A percentile compares a stretch with the other conserved stretches of the same genome.
phyloP scores from a whole-genome alignment of 2,797 vertebrate species.

The Pseudocheirus occidentalis region DNA sequence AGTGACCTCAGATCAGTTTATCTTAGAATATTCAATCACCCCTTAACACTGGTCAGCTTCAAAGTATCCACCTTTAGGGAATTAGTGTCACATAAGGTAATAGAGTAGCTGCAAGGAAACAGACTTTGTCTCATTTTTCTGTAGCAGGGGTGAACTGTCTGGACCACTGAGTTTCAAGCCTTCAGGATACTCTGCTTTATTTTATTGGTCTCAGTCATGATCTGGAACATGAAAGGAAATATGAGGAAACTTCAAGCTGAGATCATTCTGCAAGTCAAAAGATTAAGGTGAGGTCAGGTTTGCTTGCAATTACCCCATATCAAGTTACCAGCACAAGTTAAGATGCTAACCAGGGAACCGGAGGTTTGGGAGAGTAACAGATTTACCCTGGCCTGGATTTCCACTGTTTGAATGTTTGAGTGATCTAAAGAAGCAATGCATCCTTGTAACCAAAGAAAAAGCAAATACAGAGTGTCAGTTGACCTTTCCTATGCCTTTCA shows the following conservation, averaged over 20 bases:
- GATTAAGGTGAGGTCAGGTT: constrained; percentile 74
- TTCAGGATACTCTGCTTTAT: constrained; percentile 71
- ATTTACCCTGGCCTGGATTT: constrained; percentile 48
- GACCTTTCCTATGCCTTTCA: constrained; percentile 29
- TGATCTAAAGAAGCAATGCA: constrained; percentile 31
- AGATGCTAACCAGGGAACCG: neutral
- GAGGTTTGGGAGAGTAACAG: neutral
- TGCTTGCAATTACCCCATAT: constrained; percentile 51
- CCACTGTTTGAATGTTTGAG: neutral
- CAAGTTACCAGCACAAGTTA: constrained; percentile 51
- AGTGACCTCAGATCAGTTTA: constrained; percentile 23
- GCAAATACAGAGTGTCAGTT: neutral
- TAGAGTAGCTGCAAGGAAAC: constrained; percentile 41
- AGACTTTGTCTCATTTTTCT: constrained; percentile 51
- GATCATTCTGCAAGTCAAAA: constrained; percentile 65
- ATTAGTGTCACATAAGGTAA: constrained; percentile 38
- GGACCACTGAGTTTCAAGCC: constrained; percentile 68
- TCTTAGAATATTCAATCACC: constrained; percentile 53
- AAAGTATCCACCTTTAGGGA: constrained; percentile 33
- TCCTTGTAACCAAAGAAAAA: constrained; percentile 28
- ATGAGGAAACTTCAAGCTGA: constrained; percentile 72
- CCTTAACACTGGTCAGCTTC: constrained; percentile 51
- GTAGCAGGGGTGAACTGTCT: constrained; percentile 69
- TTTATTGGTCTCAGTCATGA: constrained; percentile 73
- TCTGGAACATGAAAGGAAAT: constrained; percentile 74